These are phyloP conservation scores for Drosophila hydei DNA, from an alignment of 1,140 invertebrate genomes.

Conservation along the genomic window DNA sequence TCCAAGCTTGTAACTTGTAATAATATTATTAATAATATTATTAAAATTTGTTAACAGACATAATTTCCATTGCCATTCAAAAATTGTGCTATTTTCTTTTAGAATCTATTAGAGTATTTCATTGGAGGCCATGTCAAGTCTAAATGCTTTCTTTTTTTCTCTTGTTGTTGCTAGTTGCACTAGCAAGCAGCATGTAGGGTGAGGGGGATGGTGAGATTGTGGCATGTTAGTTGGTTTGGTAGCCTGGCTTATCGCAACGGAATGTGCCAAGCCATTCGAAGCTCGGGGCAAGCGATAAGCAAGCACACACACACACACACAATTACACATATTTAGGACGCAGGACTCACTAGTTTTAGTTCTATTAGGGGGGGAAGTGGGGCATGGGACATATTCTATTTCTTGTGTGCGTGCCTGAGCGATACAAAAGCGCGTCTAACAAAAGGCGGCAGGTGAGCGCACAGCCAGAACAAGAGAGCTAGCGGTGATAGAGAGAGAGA, in stretches of 20 bases:
- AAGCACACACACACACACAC: constrained; percentile 22
- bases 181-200: background rate
- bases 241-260: constrained; percentile 43
- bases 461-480: background rate
- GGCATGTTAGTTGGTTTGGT: constrained; percentile 8
- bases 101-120: background rate
- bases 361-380: background rate
- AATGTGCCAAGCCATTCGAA: constrained; percentile 62
- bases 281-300: constrained; percentile 52
- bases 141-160: background rate
- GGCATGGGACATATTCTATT: background rate
- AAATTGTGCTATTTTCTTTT: background rate
- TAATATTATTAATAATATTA: too few relatives aligned
- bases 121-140: background rate
- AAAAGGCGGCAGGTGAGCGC: constrained; percentile 33
- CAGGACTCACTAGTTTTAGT: constrained; percentile 16
- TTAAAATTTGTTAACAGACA: too few relatives aligned
- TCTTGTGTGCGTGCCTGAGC: constrained; percentile 35
- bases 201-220: background rate
- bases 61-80: too few relatives aligned
- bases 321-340: constrained; percentile 6
- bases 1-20: too few relatives aligned
- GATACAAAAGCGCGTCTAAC: constrained; percentile 32
- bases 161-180: constrained; percentile 41
- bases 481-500: background rate